These are phyloP conservation scores for Probosciger aterrimus DNA, from an alignment of 2,113 vertebrate genomes.

Conservation along the genomic window DNA sequence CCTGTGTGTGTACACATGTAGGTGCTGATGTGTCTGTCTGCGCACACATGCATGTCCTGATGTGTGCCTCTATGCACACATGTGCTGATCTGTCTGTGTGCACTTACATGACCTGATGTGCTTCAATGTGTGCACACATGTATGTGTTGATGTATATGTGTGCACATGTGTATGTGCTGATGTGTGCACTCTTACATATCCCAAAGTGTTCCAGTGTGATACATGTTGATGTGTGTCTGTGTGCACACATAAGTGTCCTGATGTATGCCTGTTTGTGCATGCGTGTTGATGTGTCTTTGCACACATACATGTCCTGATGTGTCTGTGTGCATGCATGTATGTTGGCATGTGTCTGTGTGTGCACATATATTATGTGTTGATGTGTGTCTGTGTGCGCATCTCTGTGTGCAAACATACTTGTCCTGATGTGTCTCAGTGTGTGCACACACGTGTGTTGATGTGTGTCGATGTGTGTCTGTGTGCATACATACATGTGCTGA, in stretches of 20 bases:
- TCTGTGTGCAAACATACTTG: fast-evolving
- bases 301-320: no score
- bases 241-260: not conserved
- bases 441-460: not conserved
- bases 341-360: not conserved
- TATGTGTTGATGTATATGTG: not conserved
- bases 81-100: fast-evolving
- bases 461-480: not conserved
- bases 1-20: not conserved
- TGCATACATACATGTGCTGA: not conserved
- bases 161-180: fast-evolving
- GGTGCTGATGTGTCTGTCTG: not conserved
- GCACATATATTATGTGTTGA: fast-evolving
- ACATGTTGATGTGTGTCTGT: not conserved
- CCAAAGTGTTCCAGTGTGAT: no score
- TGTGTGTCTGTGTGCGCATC: no score
- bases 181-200: fast-evolving
- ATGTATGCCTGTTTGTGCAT: not conserved
- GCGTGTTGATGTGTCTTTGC: not conserved
- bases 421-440: not conserved
- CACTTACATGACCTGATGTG: fast-evolving
- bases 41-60: not conserved
- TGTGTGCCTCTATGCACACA: not conserved
- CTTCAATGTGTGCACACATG: no score
- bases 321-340: no score